These are phyloP conservation scores for Xiphorhynchus erythropygius DNA, from an alignment of 2,797 vertebrate species.

Conservation along the genomic window DNA sequence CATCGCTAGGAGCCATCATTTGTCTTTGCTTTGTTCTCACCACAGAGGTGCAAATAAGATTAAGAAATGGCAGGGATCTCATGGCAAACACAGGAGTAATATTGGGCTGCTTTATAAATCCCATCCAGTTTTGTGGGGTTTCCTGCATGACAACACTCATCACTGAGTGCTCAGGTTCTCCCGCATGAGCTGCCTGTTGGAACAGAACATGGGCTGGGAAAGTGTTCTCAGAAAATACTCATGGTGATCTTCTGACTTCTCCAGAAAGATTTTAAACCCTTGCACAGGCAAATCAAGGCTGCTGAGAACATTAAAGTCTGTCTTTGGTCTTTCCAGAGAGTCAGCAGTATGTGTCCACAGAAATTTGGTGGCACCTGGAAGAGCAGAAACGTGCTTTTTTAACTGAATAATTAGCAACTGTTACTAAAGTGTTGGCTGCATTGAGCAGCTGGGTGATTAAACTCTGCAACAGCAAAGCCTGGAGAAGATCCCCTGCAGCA, in stretches of 20 bases:
- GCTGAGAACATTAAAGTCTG: background rate
- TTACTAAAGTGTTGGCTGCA: background rate
- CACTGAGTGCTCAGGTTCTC: rapidly evolving
- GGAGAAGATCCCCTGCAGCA: background rate
- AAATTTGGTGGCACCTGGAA: background rate
- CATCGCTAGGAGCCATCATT: background rate
- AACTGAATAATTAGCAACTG: background rate
- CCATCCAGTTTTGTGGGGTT: background rate
- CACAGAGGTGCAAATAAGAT: background rate
- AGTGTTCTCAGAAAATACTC: background rate
- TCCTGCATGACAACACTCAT: background rate
- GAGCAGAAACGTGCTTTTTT: background rate
- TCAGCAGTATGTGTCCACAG: rapidly evolving
- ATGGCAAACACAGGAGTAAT: background rate
- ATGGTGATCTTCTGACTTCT: background rate
- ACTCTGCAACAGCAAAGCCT: background rate
- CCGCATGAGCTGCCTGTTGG: background rate
- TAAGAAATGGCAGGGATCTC: background rate
- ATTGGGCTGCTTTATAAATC: background rate
- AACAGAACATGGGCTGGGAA: rapidly evolving
- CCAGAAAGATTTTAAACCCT: background rate
- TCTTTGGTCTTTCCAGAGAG: background rate
- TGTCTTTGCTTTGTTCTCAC: background rate
- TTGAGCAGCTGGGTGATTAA: background rate
- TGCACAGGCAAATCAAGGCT: background rate